Base-by-base conservation (phyloP, 2,888 invertebrate genomes). In the Sinelater perroti region DNA sequence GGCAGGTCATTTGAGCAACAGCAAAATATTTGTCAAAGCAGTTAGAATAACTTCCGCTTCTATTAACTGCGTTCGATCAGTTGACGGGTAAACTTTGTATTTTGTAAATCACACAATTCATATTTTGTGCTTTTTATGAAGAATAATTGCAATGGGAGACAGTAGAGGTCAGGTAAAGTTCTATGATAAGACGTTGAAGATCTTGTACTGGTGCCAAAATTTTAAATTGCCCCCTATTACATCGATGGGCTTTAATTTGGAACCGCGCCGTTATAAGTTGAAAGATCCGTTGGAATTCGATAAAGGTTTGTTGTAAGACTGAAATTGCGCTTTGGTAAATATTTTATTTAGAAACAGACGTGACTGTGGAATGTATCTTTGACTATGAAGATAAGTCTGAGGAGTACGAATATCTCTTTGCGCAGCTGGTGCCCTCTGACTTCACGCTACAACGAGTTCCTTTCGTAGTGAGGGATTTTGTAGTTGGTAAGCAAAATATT, bases 401-500 rank as follows among this genome's bases (percentile, higher is more conserved):
- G 18, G 71, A 73, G 52, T 69, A 71, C 45, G 74, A 75, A 51
- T 55, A 65, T 18, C 40, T 76, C 7, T 69, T 70, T 24, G 53
- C 56, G 31, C 61, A 67, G 38, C 65, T 68, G 20, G 70, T 83
- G 8, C 82, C 85, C 0, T 74, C 76, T 0, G 85, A 86, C 62
- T 82, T 82, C 1, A 82, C 83, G 1, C 62, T 80, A 0, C 66
- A 74, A 3, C 75, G 74, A 11, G 78, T 78, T 38, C 80, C 82
- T 0, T 83, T 87, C 63, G 61, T 82, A 18, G 73, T 84, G 7
- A 77, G 82, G 46, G 83, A 85, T 65, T 86, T 86, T 63, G 72
- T 86, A 47, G 70, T 85, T 24, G 79, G 87, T 87, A 74, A 78
- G 82, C 63, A n/a, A n/a, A n/a, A n/a, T n/a, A n/a, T n/a, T n/a